Conservation (phyloP, 2,113 vertebrate genomes). For the Falco punctatus region DNA sequence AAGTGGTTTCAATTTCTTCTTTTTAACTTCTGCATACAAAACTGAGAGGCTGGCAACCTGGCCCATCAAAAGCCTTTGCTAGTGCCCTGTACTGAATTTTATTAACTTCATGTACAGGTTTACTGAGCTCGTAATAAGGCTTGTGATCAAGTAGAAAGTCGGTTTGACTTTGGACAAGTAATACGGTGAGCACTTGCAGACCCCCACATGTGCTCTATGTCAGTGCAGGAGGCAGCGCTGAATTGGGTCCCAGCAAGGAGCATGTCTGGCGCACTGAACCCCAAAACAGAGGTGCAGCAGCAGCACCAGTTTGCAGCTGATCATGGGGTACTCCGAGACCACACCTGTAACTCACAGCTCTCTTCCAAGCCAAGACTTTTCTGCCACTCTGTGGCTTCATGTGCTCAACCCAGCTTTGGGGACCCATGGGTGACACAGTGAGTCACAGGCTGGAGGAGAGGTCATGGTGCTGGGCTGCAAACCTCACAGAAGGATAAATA, state of each 20-base stretch:
- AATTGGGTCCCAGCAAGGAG: rapidly evolving
- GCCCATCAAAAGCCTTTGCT: background rate
- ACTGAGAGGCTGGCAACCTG: background rate
- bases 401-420: background rate
- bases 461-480: background rate
- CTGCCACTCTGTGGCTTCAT: background rate
- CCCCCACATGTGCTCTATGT: background rate
- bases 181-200: background rate
- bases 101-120: background rate
- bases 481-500: background rate
- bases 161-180: background rate
- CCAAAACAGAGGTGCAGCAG: background rate
- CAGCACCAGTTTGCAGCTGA: background rate
- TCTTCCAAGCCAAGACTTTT: background rate
- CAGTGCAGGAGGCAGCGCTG: background rate
- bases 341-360: background rate
- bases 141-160: background rate
- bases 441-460: background rate
- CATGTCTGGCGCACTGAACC: background rate
- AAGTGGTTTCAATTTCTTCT: background rate
- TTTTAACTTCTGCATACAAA: background rate
- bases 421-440: background rate
- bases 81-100: background rate
- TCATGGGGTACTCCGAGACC: background rate
- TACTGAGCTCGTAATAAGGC: background rate